Percentiles rank a stretch among this genome's conserved stretches.
These are phyloP conservation scores for Branchipolynoe longqiensis DNA, from an alignment of 2,888 invertebrate species.

Conservation along the genomic window DNA sequence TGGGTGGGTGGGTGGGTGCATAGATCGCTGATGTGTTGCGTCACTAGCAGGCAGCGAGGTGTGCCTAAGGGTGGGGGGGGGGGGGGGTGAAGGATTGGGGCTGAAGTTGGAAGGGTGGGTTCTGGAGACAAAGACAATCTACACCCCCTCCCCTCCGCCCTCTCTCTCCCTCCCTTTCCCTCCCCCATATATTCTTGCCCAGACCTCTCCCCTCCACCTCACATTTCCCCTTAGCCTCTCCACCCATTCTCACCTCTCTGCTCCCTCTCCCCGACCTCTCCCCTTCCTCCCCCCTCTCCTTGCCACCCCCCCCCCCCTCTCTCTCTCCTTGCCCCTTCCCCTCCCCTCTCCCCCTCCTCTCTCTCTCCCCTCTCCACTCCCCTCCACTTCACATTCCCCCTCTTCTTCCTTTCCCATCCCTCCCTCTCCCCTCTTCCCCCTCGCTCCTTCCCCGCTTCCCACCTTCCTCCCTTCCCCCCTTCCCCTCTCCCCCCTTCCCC, in stretches of 20 bases:
- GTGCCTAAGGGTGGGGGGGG: constrained; percentile 4
- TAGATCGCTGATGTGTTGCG: constrained; percentile 48
- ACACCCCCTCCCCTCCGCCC: too few relatives aligned
- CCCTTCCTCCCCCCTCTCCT: neutral
- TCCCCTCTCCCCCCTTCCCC: too few relatives aligned
- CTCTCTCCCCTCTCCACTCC: neutral
- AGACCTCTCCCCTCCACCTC: neutral
- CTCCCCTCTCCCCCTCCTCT: neutral
- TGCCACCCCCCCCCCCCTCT: neutral
- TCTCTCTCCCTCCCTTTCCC: neutral
- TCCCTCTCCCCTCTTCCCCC: too few relatives aligned
- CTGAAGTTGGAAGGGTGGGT: neutral
- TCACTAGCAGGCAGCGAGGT: constrained; percentile 26
- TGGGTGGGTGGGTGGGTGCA: too few relatives aligned
- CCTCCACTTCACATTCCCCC: too few relatives aligned
- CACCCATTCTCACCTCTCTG: neutral
- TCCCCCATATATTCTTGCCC: neutral
- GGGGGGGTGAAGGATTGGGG: constrained; percentile 1
- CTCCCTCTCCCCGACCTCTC: neutral
- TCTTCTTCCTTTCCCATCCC: too few relatives aligned
- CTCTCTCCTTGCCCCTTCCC: neutral
- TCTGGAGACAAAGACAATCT: constrained; percentile 6
- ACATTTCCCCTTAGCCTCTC: neutral
- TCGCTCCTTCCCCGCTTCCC: neutral
- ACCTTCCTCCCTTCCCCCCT: neutral